Conservation (phyloP, 2,797 vertebrate genomes). For the Caiman crocodilus region DNA sequence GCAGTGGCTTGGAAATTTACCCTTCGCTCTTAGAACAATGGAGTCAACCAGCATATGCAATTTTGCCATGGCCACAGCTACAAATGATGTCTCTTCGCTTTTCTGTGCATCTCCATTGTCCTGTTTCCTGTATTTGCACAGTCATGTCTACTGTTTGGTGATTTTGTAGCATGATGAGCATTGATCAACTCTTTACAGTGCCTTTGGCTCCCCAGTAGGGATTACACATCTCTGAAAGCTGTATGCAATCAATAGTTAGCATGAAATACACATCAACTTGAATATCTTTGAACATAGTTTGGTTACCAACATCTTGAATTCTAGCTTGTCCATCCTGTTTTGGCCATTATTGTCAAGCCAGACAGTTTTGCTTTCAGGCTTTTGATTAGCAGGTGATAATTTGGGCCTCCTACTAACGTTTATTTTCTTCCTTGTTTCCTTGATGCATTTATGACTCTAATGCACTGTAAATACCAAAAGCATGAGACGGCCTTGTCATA, state of each 20-base stretch:
- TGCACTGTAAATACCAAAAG: background rate
- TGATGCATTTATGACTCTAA: background rate
- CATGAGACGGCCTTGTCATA: background rate
- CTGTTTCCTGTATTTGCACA: rapidly evolving
- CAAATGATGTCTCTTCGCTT: background rate
- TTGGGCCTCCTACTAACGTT: rapidly evolving
- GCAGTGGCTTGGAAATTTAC: background rate
- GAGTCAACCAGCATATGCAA: background rate
- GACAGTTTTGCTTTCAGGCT: background rate
- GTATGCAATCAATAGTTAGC: rapidly evolving
- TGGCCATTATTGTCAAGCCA: background rate
- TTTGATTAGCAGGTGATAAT: background rate
- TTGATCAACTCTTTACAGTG: no score
- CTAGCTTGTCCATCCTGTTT: background rate
- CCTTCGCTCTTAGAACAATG: no score
- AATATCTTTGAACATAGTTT: rapidly evolving
- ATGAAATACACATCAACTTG: rapidly evolving
- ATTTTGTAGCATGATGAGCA: background rate
- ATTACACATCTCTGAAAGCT: rapidly evolving
- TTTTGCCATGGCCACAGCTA: background rate
- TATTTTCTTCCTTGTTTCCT: background rate
- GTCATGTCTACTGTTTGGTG: background rate
- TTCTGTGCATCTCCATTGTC: background rate
- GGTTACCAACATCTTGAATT: background rate
- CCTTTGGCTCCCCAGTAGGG: background rate